These are phyloP conservation scores for Neogale vison DNA, from an alignment of 2,113 vertebrate species.

Conservation along the genomic window DNA sequence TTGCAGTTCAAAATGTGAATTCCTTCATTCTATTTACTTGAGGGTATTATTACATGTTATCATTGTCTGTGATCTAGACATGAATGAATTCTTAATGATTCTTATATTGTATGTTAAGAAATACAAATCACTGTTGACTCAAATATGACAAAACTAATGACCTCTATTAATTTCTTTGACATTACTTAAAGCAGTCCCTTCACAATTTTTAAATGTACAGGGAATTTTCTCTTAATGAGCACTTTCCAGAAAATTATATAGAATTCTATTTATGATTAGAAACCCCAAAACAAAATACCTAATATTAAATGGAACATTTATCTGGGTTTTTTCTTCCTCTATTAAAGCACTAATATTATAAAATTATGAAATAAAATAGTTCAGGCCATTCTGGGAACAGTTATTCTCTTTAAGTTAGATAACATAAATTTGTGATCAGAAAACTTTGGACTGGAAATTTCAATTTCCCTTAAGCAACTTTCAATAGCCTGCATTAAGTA, in stretches of 20 bases:
- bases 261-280: neutral
- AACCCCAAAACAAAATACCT: neutral
- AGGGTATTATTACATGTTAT: neutral
- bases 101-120: conserved; percentile 29
- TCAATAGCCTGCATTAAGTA: conserved; percentile 23
- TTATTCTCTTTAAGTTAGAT: neutral
- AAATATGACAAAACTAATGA: neutral
- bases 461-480: neutral
- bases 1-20: conserved; percentile 9
- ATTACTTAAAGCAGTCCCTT: neutral
- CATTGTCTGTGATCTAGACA: neutral
- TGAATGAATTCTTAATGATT: conserved; percentile 18
- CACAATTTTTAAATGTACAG: neutral
- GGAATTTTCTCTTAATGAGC: neutral
- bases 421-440: conserved; percentile 34
- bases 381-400: neutral
- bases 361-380: conserved; percentile 12
- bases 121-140: neutral
- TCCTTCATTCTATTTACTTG: conserved; percentile 13
- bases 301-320: neutral
- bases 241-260: neutral
- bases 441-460: conserved; percentile 59
- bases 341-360: neutral
- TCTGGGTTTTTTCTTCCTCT: neutral
- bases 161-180: conserved; percentile 28